Evolutionary conservation across 2,797 vertebrate species (phyloP), one percentile per base, ranked within the genome.

Genomic region (Poeciliopsis gracilis): DNA sequence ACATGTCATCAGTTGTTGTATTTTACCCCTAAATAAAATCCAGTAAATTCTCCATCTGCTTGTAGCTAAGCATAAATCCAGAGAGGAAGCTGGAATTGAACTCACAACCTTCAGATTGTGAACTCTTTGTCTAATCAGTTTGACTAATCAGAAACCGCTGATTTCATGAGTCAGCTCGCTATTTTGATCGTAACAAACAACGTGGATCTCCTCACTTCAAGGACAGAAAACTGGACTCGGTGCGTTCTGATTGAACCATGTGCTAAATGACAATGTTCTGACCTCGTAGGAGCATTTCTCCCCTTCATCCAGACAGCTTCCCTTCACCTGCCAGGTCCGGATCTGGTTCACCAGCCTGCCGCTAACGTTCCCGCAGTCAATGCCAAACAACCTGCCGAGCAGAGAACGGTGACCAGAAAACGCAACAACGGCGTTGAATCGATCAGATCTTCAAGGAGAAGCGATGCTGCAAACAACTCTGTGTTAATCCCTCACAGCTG

Each of bases 311-410:
- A 66, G 8, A 66, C 61, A 66, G 61, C 61, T 66, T 66, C 18
- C 61, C 61, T 66, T 66, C 36, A 66, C 33, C 61, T 66, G 61
- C 61, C 61, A 95, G 23, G 81, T 82, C 81, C 93, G 94, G 85
- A 95, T 94, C 88, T 95, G 95, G 75, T 20, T 88, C 85, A 94
- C 92, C 75, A 95, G 77, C 63, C 28, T 80, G n/a, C 18, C 75
- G 2, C 80, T 66, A 1, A 66, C 61, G 3, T 66, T n/a, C 61
- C 36, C 8, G 61, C 33, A 66, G 25, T 38, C 33, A 1, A 66
- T 66, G 61, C 61, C 61, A 66, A 66, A 66, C 61, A 66, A 66
- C 33, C 61, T 66, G 61, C 33, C 18, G 33, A 66, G 61, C 61
- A 66, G 33, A 51, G 20, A 51, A 23, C 7, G 2, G 49, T 51